Conservation (phyloP, 2,113 vertebrate species). For the Ceyx margarethae region DNA sequence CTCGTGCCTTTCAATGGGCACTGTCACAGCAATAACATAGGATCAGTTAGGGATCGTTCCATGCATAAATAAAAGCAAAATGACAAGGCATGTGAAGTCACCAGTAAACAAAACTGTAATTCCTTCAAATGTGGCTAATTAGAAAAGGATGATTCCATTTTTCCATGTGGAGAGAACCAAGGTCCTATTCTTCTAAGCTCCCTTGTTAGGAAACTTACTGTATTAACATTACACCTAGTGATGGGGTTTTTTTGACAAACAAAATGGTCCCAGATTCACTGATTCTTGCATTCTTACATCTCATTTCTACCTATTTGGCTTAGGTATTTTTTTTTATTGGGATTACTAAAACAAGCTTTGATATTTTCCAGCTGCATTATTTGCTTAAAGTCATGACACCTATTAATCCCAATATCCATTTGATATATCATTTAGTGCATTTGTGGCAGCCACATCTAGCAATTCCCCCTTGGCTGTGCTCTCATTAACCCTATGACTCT, state of each 20-base stretch:
- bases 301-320: neutral
- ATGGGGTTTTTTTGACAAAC: neutral
- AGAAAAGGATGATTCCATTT: neutral
- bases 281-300: neutral
- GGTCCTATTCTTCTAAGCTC: neutral
- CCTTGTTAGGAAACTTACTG: neutral
- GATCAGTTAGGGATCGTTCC: neutral
- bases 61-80: neutral
- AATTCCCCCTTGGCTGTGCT: neutral
- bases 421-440: constrained; percentile 4
- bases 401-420: constrained; percentile 26
- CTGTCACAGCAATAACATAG: neutral
- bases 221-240: neutral
- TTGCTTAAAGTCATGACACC: constrained; percentile 1
- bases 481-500: constrained; percentile 9
- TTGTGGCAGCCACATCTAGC: neutral
- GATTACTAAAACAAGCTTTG: neutral
- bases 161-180: neutral
- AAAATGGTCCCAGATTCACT: neutral
- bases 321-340: constrained; percentile 5
- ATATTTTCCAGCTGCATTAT: neutral
- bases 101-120: neutral
- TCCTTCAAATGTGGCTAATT: neutral
- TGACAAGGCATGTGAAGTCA: neutral
- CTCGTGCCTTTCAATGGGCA: neutral